Evolutionary conservation across 2,888 invertebrate genomes (phyloP).

Genomic region (Nymphalis c-album): DNA sequence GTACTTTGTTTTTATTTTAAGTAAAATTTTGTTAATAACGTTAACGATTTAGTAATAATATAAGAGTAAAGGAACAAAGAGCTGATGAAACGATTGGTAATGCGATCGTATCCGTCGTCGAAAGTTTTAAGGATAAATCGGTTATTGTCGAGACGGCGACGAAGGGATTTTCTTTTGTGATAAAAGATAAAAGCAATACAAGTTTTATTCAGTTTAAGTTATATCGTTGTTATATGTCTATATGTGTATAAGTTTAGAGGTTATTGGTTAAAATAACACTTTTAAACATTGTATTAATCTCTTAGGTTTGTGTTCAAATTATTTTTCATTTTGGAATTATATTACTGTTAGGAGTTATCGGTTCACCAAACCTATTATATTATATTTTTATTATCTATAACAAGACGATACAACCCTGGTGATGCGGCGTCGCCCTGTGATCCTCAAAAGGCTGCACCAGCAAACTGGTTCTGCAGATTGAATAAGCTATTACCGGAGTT

Average conservation of each 20-base stretch:
- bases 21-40: not conserved
- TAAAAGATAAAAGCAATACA: conserved; percentile 23
- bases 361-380: too few species aligned
- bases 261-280: not conserved
- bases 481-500: conserved; percentile 74
- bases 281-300: too few species aligned
- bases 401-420: not conserved
- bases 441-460: conserved; percentile 27
- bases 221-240: not conserved
- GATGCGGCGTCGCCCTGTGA: conserved; percentile 11
- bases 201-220: conserved; percentile 6
- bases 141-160: conserved; percentile 22
- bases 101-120: conserved; percentile 12
- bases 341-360: too few species aligned
- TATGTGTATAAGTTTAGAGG: not conserved
- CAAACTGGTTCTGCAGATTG: conserved; percentile 59
- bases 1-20: conserved; percentile 14
- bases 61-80: conserved; percentile 17
- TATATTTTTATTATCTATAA: not conserved
- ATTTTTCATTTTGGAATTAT: too few species aligned
- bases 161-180: conserved; percentile 25
- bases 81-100: conserved; percentile 6
- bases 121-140: conserved; percentile 23
- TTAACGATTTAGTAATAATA: conserved; percentile 6
- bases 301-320: too few species aligned